Evolutionary conservation across 2,113 vertebrate species (phyloP).

Genomic region (Neomonachus schauinslandi): DNA sequence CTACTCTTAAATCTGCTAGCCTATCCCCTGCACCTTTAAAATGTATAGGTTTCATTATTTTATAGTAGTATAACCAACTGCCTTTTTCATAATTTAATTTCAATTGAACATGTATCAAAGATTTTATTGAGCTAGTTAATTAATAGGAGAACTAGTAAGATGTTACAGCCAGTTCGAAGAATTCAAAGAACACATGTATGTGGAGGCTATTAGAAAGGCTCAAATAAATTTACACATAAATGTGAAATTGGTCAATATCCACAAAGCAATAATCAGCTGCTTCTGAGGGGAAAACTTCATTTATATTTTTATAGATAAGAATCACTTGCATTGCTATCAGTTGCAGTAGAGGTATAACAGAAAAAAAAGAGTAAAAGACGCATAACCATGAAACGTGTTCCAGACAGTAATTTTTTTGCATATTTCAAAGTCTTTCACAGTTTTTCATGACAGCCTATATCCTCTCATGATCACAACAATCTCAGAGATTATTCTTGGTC

Average conservation of each 20-base stretch:
- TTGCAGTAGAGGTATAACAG: not conserved
- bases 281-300: not conserved
- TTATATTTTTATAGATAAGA: not conserved
- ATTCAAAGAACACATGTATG: not conserved
- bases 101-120: not conserved
- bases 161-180: not conserved
- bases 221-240: not conserved
- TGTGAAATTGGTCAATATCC: not conserved
- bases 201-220: not conserved
- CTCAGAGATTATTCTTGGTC: not conserved
- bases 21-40: not conserved
- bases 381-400: not conserved
- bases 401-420: not conserved
- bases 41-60: not conserved
- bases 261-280: not conserved
- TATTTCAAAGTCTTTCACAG: not conserved
- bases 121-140: conserved; percentile 34
- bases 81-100: conserved; percentile 19
- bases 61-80: not conserved
- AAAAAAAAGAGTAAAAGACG: not conserved
- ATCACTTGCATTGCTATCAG: not conserved
- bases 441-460: not conserved
- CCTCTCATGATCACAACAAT: not conserved
- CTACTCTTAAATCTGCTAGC: not conserved
- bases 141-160: not conserved